Base-by-base conservation (phyloP, 2,797 vertebrate genomes). In the Anguilla pacifica region DNA sequence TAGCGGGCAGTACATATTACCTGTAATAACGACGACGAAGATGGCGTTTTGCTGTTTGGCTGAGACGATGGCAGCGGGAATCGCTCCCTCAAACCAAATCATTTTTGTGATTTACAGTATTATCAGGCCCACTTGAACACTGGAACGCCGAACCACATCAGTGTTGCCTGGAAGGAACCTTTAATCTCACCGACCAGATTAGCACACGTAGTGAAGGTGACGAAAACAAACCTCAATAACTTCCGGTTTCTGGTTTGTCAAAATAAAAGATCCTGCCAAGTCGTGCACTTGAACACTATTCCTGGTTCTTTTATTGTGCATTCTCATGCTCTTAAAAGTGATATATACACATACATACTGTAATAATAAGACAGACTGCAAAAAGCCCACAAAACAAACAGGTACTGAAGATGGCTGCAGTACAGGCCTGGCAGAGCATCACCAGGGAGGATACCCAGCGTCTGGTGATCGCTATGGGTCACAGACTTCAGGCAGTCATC, bases 11-110 rank as follows among this genome's bases (percentile, higher is more conserved):
- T 22, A 10, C 43, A 17, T 3, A 15, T 86, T 96, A 97, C 98
- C 98, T 96, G 97, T 95, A 86, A 99, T 97, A 85, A 99, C 98
- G 83, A 99, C 98, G 90, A 98, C 97, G 94, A 99, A 99, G 53
- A 99, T 95, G 11, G 95, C 94, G 90, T 95, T 93, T 86, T 93
- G 96, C 83, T 96, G 96, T 90, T 99, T 99, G 19, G 97, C 97
- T 59, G 94, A 91, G 88, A 94, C 95, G 89, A 99, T 99, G 90
- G 98, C 98, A 39, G 97, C 97, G 1, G 98, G 97, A 91, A 99
- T 98, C 7, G 97, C 95, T 51, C 98, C 98, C 70, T 97, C 94
- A 91, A 99, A 99, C 98, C 98, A 99, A 92, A 96, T 92, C 98
- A 98, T 98, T 90, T 92, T 55, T 11, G 59, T 1, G 25, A 39